Base-by-base conservation (phyloP, 2,888 invertebrate species). In the Athalia circularis region DNA sequence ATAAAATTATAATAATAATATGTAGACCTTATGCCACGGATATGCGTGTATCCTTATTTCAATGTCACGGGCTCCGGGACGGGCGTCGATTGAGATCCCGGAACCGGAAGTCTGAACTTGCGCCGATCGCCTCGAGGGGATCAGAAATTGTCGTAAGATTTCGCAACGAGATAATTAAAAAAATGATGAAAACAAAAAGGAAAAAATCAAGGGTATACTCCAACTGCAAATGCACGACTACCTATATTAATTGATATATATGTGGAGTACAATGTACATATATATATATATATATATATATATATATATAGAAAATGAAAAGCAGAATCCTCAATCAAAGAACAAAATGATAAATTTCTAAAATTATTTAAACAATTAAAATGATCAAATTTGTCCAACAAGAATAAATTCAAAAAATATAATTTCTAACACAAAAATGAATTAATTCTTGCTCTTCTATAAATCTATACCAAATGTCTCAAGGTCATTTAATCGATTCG, bases 401-500 rank as follows among this genome's bases (percentile, higher is more conserved):
- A 29, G 48, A 13, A n/a, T 47, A 11, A 48, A 13, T n/a, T n/a
- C 7, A 8, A 48, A 29, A n/a, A 59, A 5, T 4, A n/a, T 1
- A 11, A 59, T 4, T n/a, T n/a, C 8, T 59, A 59, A 11, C 4
- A 48, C 7, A 48, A 9, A 7, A 52, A 45, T 11, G 15, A 68
- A 52, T 50, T 52, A 43, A 68, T 29, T 9, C 43, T 6, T 29
- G 15, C 52, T 11, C 52, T 9, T 52, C 6, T 29, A 67, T 50
- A 54, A 8, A 72, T 57, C 7, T 43, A 57, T 6, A 54, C 8
- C 3, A 29, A 45, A 57, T 72, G 72, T 72, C 72, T 72, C 72
- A 72, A 72, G 72, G 72, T 72, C 72, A 72, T 59, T 59, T 59
- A 13, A 5, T 45, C 72, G 72, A 43, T 72, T 72, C 72, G 15